Evolutionary conservation across 2,888 invertebrate genomes (phyloP).

Genomic region (Eupithecia exiguata): DNA sequence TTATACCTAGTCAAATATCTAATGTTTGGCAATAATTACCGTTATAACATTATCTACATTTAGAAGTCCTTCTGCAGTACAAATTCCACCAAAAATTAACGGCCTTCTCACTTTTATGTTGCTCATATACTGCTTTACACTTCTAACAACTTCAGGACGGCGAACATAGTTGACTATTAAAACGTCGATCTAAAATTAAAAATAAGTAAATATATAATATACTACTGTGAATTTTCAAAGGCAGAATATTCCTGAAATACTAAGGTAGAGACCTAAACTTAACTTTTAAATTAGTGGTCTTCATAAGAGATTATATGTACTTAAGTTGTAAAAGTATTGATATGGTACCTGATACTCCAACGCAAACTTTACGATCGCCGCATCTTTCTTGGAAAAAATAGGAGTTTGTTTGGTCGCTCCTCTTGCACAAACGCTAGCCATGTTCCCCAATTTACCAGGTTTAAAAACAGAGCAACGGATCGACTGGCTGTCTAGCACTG

Average conservation of each 20-base stretch:
- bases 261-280: neutral
- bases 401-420: slow-evolving; percentile 47
- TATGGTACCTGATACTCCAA: slow-evolving; percentile 55
- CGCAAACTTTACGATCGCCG: slow-evolving; percentile 53
- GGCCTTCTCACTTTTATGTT: slow-evolving; percentile 47
- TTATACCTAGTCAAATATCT: too few species aligned
- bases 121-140: slow-evolving; percentile 51
- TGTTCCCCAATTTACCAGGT: slow-evolving; percentile 50
- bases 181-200: slow-evolving; percentile 57
- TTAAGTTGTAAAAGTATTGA: neutral
- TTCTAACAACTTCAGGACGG: slow-evolving; percentile 45
- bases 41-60: slow-evolving; percentile 57
- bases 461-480: slow-evolving; percentile 53
- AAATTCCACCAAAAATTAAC: slow-evolving; percentile 53
- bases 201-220: neutral
- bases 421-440: slow-evolving; percentile 49
- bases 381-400: slow-evolving; percentile 52
- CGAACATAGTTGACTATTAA: slow-evolving; percentile 57
- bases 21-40: slow-evolving; percentile 40
- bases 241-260: neutral
- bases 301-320: neutral
- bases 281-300: neutral
- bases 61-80: slow-evolving; percentile 51
- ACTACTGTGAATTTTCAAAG: neutral
- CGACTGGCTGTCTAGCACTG: slow-evolving; percentile 41